Percentiles rank a stretch among this genome's conserved stretches.
These are phyloP conservation scores for Heliocidaris erythrogramma DNA, from an alignment of 35 echinoderm and acorn worm genomes.

Conservation along the genomic window DNA sequence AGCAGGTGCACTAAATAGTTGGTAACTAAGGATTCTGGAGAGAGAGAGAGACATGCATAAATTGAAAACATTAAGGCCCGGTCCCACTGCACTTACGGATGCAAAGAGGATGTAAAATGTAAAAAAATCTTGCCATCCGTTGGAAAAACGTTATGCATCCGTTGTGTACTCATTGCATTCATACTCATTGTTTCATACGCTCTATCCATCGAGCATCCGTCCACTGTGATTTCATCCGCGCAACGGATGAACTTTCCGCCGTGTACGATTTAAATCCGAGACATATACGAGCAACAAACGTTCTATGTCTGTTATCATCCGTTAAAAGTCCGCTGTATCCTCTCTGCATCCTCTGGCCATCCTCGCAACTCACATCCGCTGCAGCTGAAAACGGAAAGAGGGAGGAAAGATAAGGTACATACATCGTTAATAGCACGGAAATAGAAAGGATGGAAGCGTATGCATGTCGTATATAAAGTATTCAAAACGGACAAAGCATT, in stretches of 20 bases:
- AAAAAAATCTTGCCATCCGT: too few relatives aligned
- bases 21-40: too few relatives aligned
- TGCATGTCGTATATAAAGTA: conserved; percentile 27
- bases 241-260: conserved; percentile 15
- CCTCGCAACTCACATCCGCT: conserved; percentile 19
- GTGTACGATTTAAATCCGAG: conserved; percentile 14
- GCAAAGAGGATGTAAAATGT: too few relatives aligned
- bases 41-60: too few relatives aligned
- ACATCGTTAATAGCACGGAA: conserved; percentile 39
- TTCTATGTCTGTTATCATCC: conserved; percentile 24
- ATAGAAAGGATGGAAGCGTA: conserved; percentile 34
- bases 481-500: conserved; percentile 31
- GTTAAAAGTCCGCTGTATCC: conserved; percentile 14
- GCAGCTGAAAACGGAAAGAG: conserved; percentile 36
- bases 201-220: conserved; percentile 35
- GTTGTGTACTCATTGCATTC: too few relatives aligned
- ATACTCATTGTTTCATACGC: conserved; percentile 41
- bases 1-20: too few relatives aligned
- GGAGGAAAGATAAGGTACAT: conserved; percentile 39
- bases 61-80: too few relatives aligned
- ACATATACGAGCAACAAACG: conserved; percentile 24
- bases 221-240: conserved; percentile 30
- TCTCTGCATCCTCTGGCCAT: conserved; percentile 3
- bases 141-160: too few relatives aligned
- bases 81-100: too few relatives aligned